Evolutionary conservation across 1,140 invertebrate species (phyloP), one percentile per base, ranked within the genome.

Genomic region (Harpegnathos saltator): DNA sequence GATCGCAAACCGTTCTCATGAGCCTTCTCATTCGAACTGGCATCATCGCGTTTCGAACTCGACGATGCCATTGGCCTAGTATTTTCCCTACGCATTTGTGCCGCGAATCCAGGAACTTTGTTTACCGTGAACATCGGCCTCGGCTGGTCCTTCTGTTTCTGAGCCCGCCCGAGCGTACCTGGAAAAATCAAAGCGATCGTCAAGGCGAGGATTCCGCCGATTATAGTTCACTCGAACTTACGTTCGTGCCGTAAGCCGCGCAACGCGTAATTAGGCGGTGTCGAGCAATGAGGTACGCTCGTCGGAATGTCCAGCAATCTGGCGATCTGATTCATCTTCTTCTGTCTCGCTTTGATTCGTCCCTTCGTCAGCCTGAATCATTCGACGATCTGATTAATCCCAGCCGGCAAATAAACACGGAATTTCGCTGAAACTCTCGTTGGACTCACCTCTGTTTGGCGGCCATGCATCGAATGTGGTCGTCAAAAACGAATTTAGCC

Each of bases 391-490:
- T 19, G 3, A 44, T 63, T 50, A 50, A 48, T n/a, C 38, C 12
- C 38, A 11, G 38, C 38, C 3, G 7, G 38, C 38, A 2, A 63
- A 73, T 81, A 48, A 84, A 62, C 19, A 38, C 12, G 63, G 80
- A 75, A 85, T 26, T 38, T 44, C 17, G 0, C 33, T 48, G 7
- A 12, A 71, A 48, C 38, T 26, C 24, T 26, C 15, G 9, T n/a
- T 1, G n/a, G 56, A 17, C 17, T 26, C 17, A 98, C 97, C 96
- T 98, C 94, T 98, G 98, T 93, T 98, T 98, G 29, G 98, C 98
- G 48, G 98, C 98, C 98, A 99, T 98, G 92, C 98, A 99, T 14
- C 99, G 95, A 83, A 99, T 99, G 92, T 99, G 98, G 95, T 99
- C 99, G 92, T 99, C 99, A 92, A 99, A 99, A 59, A 99, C 96